Evolutionary conservation across 2,113 vertebrate species (phyloP).

Genomic region (Ursus arctos): DNA sequence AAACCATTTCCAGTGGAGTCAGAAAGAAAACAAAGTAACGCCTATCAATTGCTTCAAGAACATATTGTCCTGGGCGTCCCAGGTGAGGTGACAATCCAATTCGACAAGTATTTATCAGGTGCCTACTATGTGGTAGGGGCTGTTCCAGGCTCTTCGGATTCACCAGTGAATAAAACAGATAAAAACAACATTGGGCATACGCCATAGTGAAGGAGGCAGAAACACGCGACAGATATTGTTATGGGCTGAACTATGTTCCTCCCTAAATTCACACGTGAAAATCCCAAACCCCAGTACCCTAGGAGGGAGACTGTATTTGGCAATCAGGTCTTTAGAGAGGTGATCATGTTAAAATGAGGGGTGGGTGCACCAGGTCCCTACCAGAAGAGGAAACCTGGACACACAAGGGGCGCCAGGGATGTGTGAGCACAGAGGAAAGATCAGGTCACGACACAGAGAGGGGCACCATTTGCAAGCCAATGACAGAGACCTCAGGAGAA

Average conservation of each 20-base stretch:
- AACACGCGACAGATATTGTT: background rate
- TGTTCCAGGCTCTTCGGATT: background rate
- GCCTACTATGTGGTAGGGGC: background rate
- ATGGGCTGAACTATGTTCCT: background rate
- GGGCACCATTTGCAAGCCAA: background rate
- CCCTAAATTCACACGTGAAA: background rate
- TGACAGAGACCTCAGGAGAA: background rate
- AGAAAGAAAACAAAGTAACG: background rate
- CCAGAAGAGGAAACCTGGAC: background rate
- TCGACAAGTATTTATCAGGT: background rate
- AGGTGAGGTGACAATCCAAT: background rate
- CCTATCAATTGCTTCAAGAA: background rate
- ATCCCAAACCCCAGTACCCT: background rate
- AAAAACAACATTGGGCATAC: background rate
- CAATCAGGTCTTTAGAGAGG: background rate
- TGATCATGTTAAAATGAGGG: background rate
- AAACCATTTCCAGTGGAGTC: background rate
- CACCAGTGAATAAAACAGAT: background rate
- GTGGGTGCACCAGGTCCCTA: background rate
- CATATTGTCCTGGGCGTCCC: background rate
- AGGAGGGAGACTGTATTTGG: background rate
- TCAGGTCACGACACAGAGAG: background rate
- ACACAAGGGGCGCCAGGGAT: background rate
- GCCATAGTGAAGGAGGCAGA: background rate
- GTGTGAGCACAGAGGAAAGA: background rate